phyloP scores from a whole-genome alignment of 2,888 invertebrate species.

The Eristalis intricaria region DNA sequence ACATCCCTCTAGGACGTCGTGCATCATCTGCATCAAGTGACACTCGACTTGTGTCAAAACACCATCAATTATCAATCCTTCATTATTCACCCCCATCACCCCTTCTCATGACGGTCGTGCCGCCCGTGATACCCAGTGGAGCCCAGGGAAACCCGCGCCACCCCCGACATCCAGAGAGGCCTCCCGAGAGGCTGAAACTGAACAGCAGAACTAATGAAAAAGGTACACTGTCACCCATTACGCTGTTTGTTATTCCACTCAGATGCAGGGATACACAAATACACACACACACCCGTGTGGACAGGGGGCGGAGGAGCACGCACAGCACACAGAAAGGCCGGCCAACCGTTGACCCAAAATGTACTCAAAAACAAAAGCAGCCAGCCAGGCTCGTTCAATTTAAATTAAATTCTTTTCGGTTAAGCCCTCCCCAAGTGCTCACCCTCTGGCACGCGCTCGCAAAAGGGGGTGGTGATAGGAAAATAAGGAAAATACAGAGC shows the following conservation, averaged over 20 bases:
- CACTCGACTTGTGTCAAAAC: conserved; percentile 6
- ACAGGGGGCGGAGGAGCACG: neutral
- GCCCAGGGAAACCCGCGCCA: neutral
- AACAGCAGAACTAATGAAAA: conserved; percentile 4
- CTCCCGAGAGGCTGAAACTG: neutral
- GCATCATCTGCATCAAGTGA: conserved; percentile 1
- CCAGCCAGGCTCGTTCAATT: conserved; percentile 28
- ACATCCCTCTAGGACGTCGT: neutral
- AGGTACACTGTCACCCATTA: conserved; percentile 31
- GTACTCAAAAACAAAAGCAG: conserved; percentile 8
- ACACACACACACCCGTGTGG: neutral
- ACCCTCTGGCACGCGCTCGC: neutral
- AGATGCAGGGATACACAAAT: conserved; percentile 12
- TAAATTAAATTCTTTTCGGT: conserved; percentile 28
- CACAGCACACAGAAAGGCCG: conserved; percentile 6
- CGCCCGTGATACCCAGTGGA: neutral
- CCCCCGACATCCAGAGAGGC: neutral
- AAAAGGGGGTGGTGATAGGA: neutral
- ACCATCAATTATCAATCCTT: conserved; percentile 5
- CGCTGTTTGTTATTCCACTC: conserved; percentile 41
- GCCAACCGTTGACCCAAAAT: conserved; percentile 61
- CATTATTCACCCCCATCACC: neutral
- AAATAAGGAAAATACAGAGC: neutral
- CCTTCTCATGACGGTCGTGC: neutral
- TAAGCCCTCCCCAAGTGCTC: neutral